A percentile compares a stretch with the other conserved stretches of the same genome.
These are phyloP conservation scores for Pituophis catenifer DNA, from an alignment of 2,113 vertebrate species.

Conservation along the genomic window DNA sequence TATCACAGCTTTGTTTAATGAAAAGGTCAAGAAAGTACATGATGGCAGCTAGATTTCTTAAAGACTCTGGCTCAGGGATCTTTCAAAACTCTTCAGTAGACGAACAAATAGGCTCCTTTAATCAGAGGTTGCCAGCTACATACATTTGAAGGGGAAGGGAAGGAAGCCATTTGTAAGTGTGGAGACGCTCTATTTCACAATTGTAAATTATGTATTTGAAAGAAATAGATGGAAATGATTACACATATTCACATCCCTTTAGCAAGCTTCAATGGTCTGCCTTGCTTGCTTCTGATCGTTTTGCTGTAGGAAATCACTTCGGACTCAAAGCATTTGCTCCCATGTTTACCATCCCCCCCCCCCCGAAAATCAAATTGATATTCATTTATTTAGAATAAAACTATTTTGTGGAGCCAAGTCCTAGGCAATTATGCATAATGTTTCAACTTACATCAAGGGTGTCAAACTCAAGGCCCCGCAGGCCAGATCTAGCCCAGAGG, in stretches of 20 bases:
- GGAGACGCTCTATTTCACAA: background rate
- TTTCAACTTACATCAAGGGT: background rate
- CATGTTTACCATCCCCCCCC: background rate
- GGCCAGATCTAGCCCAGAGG: too few species aligned
- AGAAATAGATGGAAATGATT: background rate
- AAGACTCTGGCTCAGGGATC: background rate
- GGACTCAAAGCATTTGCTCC: background rate
- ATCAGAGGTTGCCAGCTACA: background rate
- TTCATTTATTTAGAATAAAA: background rate
- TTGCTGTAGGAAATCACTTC: background rate
- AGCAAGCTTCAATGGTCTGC: background rate
- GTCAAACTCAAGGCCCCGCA: too few species aligned
- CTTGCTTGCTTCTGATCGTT: background rate
- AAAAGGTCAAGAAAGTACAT: constrained; percentile 14
- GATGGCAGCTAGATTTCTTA: background rate
- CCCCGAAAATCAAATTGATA: background rate
- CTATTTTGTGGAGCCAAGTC: background rate
- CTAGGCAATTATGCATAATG: background rate
- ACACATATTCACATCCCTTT: background rate
- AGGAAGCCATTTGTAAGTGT: background rate
- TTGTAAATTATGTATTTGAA: background rate
- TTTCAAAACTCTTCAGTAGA: background rate
- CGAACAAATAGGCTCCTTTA: background rate
- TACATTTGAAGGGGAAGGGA: background rate
- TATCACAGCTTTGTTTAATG: constrained; percentile 2